Base-by-base conservation (phyloP, 2,888 invertebrate species). In the Trichacis sp. region DNA sequence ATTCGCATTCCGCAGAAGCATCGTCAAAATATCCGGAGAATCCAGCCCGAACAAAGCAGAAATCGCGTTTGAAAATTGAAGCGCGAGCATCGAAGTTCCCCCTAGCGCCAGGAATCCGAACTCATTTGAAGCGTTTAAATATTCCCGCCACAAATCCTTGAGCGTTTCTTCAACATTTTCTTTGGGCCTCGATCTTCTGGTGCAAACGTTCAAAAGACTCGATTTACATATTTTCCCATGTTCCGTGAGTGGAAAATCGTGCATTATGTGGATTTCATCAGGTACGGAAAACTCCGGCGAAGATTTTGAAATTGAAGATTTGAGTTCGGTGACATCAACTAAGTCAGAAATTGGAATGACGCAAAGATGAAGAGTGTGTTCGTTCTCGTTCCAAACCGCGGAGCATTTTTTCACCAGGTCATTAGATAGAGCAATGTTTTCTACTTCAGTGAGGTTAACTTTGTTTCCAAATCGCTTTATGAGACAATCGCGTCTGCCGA, bases 391-490 rank as follows among this genome's bases (percentile, higher is more conserved):
- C 88, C 89, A 90, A 9, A 90, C 60, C 71, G 88, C 88, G 29
- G 86, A 85, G 73, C 87, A 88, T 58, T 86, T 84, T 66, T 84
- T 83, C 3, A 91, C 84, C 66, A 81, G 82, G 6, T 85, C 82
- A 68, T 87, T 84, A 68, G 84, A 79, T 78, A 85, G 85, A n/a
- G 86, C 81, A 15, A 70, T 72, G 53, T 77, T 78, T 81, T 92
- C 90, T 56, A 93, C 87, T 30, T 83, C 75, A 36, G 85, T 82
- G 43, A 93, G 82, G 79, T 89, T 88, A 3, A 94, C 79, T 85
- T 89, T 90, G 73, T 89, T 87, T 0, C 95, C 95, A 81, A 91
- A 91, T 79, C 93, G 87, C 85, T 96, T 96, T 5, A 95, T 85
- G 19, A 89, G 83, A 68, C 88, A 88, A 83, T 94, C 92, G 67